Evolutionary conservation across 2,113 vertebrate genomes (phyloP).

Genomic region (Isichthys henryi): DNA sequence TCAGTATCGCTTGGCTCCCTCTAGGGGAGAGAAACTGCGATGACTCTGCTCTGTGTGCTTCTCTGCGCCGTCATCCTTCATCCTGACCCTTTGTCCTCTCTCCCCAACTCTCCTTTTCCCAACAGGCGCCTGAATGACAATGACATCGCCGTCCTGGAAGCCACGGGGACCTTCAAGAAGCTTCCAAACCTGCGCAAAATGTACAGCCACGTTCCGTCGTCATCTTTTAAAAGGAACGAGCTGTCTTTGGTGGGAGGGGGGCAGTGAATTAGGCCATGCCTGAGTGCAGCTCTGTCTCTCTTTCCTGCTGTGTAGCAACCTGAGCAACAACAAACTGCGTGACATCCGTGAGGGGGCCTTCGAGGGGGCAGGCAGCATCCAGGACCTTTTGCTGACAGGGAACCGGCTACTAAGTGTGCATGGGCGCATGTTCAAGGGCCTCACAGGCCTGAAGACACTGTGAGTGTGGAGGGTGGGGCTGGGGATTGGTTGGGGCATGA

Average conservation of each 20-base stretch:
- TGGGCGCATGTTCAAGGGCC: conserved; percentile 79
- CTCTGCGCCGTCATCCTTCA: neutral
- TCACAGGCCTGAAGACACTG: conserved; percentile 82
- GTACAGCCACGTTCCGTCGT: conserved; percentile 54
- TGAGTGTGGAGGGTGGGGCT: conserved; percentile 53
- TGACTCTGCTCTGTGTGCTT: neutral
- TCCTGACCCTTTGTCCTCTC: neutral
- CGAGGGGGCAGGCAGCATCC: conserved; percentile 72
- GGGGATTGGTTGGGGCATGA: neutral
- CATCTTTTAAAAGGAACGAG: neutral
- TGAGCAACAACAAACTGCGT: conserved; percentile 92
- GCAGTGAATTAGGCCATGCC: neutral
- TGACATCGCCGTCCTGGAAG: conserved; percentile 81
- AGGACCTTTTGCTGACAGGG: conserved; percentile 84
- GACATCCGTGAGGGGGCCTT: conserved; percentile 84
- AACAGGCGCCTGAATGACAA: conserved; percentile 88
- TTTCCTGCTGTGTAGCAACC: conserved; percentile 64
- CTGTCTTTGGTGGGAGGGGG: neutral
- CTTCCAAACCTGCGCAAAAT: conserved; percentile 85
- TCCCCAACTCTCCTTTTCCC: neutral
- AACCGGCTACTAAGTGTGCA: conserved; percentile 83
- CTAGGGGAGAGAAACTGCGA: neutral
- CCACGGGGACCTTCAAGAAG: conserved; percentile 82
- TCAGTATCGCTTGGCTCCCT: neutral
- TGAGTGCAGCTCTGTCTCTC: conserved; percentile 11